A percentile compares a stretch with the other conserved stretches of the same genome.
phyloP scores from a whole-genome alignment of 2,888 invertebrate species.

The Parelbella ahira region DNA sequence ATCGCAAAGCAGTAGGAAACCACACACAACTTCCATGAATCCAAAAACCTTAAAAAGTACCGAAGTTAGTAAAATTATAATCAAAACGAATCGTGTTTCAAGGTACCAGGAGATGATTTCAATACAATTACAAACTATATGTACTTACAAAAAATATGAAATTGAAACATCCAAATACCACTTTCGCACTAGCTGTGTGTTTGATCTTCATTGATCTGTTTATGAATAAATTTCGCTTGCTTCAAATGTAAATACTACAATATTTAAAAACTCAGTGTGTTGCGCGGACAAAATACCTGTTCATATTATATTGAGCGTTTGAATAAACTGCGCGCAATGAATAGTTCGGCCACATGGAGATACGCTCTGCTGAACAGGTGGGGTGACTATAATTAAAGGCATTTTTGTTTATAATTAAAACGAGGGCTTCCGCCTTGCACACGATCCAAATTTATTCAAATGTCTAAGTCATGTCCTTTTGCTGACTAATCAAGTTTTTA shows the following conservation, averaged over 20 bases:
- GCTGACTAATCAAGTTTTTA: background rate
- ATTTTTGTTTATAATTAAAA: conserved; percentile 74
- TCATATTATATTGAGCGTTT: conserved; percentile 47
- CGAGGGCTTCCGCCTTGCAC: conserved; percentile 42
- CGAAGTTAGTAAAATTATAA: no score
- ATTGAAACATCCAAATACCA: conserved; percentile 84
- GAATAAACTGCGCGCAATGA: conserved; percentile 55
- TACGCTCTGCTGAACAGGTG: conserved; percentile 76
- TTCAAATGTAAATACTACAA: conserved; percentile 27
- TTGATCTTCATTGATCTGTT: conserved; percentile 51
- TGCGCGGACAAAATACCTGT: conserved; percentile 38
- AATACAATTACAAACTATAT: background rate
- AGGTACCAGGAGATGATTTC: no score
- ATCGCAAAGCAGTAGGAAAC: conserved; percentile 87
- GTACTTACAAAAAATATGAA: conserved; percentile 83
- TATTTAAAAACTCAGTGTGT: conserved; percentile 30
- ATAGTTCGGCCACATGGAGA: conserved; percentile 65
- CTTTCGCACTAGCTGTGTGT: conserved; percentile 80
- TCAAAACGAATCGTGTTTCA: background rate
- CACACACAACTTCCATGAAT: conserved; percentile 84
- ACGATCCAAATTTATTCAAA: conserved; percentile 11
- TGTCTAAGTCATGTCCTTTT: conserved; percentile 1
- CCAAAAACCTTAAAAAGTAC: conserved; percentile 59
- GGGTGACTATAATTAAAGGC: conserved; percentile 79
- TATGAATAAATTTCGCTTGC: no score